These are phyloP conservation scores for Drosophila baimaii DNA, from an alignment of 1,140 invertebrate genomes.

Conservation along the genomic window DNA sequence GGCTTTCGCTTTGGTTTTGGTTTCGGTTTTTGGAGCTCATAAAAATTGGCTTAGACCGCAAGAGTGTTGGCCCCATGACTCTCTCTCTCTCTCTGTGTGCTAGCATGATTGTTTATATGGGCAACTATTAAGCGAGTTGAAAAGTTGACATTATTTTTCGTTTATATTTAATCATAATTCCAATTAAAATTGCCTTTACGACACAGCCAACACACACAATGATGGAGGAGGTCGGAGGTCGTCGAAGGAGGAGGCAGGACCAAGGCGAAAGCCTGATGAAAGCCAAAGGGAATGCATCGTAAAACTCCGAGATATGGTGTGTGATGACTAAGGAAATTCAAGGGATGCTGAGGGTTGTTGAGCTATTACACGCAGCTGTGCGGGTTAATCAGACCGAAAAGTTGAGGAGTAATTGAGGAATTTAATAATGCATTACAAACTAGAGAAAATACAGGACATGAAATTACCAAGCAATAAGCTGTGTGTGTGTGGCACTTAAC, in stretches of 20 bases:
- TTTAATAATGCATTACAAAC: constrained; percentile 30
- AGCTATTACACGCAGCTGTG: constrained; percentile 41
- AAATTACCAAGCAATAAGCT: constrained; percentile 2
- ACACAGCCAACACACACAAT: constrained; percentile 28
- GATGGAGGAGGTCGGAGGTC: not conserved
- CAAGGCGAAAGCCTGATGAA: not conserved
- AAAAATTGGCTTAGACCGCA: constrained; percentile 58
- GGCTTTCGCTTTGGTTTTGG: constrained; percentile 37
- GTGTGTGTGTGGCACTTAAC: not conserved
- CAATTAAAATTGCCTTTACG: constrained; percentile 61
- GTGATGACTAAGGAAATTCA: constrained; percentile 32
- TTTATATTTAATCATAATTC: constrained; percentile 71
- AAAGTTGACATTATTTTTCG: constrained; percentile 68
- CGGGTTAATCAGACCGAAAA: constrained; percentile 23
- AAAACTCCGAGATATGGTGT: constrained; percentile 11
- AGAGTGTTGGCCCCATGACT: constrained; percentile 15
- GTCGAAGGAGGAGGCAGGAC: not conserved
- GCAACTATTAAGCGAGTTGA: constrained; percentile 65
- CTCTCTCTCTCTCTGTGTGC: not conserved
- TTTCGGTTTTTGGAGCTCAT: constrained; percentile 39
- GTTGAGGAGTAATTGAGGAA: constrained; percentile 18
- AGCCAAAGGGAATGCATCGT: constrained; percentile 24
- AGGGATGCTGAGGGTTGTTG: constrained; percentile 13
- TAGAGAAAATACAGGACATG: not conserved
- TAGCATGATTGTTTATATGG: constrained; percentile 37